These are phyloP conservation scores for Orchestia grillus DNA, from an alignment of 1,140 invertebrate genomes.

Conservation along the genomic window DNA sequence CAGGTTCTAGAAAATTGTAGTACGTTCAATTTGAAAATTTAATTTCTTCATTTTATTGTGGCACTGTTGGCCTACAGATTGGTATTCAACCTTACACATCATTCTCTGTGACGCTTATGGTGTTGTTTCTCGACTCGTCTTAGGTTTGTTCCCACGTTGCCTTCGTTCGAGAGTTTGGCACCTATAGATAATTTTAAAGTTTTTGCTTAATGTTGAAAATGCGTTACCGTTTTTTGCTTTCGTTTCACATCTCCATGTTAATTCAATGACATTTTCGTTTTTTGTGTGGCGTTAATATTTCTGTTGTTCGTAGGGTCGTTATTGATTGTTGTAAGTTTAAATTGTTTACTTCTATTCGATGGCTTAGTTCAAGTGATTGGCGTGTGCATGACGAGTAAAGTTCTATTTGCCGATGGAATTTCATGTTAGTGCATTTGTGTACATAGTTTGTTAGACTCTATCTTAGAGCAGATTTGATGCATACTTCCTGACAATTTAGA, in stretches of 20 bases:
- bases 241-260: not conserved
- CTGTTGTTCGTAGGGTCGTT: not conserved
- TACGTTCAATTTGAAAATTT: not conserved
- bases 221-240: not conserved
- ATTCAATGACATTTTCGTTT: not conserved
- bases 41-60: not conserved
- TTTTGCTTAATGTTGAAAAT: not conserved
- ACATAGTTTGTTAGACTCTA: not conserved
- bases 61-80: not conserved
- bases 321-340: not conserved
- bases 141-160: not conserved
- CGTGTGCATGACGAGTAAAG: not conserved
- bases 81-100: not conserved
- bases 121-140: not conserved
- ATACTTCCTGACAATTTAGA: not conserved
- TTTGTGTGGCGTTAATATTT: not conserved
- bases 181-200: not conserved
- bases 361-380: not conserved
- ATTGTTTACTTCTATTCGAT: not conserved
- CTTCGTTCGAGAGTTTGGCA: not conserved
- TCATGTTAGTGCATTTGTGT: not conserved
- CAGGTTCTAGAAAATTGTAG: not conserved
- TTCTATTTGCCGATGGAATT: not conserved
- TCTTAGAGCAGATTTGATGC: too few relatives aligned
- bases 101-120: not conserved